Base-by-base conservation (phyloP, 2,888 invertebrate species). In the Limnephilus lunatus region DNA sequence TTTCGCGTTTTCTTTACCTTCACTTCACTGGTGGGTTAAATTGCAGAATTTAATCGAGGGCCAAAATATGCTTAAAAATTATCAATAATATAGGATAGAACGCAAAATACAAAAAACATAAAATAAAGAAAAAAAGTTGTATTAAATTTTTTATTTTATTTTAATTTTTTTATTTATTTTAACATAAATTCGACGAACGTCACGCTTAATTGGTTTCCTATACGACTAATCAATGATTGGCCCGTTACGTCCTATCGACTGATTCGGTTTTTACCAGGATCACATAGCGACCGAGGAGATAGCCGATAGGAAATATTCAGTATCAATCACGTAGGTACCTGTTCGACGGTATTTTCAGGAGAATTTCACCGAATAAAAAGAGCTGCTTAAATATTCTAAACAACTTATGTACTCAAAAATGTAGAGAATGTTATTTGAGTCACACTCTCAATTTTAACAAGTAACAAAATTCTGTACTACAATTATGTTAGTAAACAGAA, bases 201-300 rank as follows among this genome's bases (percentile, higher is more conserved):
- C 25, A 85, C 85, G 86, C 85, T 90, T 90, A 90, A 91, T 91
- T 88, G 91, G 92, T 92, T 91, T 93, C 91, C 92, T 19, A 92
- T 90, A 32, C 44, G n/a, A 7, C 5, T 68, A 93, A 93, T 93
- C 93, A 92, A 93, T 93, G 92, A 92, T 93, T 93, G 93, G 93
- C 92, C 93, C 93, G 93, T 93, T 93, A 93, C 93, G 92, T 93
- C 92, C 93, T 93, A 93, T 93, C 93, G 93, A 93, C 93, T 93
- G 93, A 93, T 93, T 93, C 93, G 93, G 93, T 92, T 93, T 93
- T 92, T 92, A 93, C 92, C 90, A 93, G 93, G 93, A 92, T 39
- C 83, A 88, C 93, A 93, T 91, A 81, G 89, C 44, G 32, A 44
- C 35, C 53, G 85, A 92, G 93, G 93, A 93, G 93, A 90, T 93